Percentiles rank a stretch among this genome's conserved stretches.
Evolutionary conservation across 2,888 invertebrate genomes (phyloP).

Genomic region (Ophion ventricosus): DNA sequence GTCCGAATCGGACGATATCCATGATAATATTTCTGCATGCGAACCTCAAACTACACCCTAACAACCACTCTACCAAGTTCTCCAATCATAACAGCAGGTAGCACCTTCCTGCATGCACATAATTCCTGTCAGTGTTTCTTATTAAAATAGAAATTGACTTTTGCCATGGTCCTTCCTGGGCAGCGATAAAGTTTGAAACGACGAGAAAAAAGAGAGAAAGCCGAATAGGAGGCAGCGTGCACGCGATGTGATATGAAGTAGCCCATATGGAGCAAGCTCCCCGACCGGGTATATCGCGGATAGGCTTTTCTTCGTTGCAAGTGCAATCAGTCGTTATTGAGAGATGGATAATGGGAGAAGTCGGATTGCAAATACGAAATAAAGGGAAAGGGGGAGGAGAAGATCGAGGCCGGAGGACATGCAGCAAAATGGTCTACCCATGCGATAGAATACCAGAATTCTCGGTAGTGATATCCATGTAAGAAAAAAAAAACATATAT

Average conservation of each 20-base stretch:
- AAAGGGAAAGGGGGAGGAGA: conserved; percentile 29
- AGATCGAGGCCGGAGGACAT: conserved; percentile 8
- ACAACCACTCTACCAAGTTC: too few species aligned
- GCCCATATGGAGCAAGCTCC: background rate
- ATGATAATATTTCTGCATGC: too few species aligned
- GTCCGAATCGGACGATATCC: too few species aligned
- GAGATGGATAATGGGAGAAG: conserved; percentile 50
- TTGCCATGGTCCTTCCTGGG: too few species aligned
- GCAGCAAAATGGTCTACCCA: conserved; percentile 12
- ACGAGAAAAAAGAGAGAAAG: background rate
- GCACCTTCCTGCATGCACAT: too few species aligned
- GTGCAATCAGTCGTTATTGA: conserved; percentile 73
- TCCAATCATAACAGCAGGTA: too few species aligned
- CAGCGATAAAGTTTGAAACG: background rate
- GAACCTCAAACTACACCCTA: too few species aligned
- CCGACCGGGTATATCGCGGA: conserved; percentile 22
- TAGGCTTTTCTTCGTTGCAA: conserved; percentile 69
- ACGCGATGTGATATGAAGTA: background rate
- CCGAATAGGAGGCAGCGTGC: background rate
- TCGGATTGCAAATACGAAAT: conserved; percentile 31
- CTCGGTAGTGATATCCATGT: conserved; percentile 21
- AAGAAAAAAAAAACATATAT: background rate
- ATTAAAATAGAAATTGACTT: too few species aligned
- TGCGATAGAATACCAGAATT: conserved; percentile 26
- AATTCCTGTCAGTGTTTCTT: too few species aligned